These are phyloP conservation scores for Tinea semifulvella DNA, from an alignment of 2,888 invertebrate species.

Conservation along the genomic window DNA sequence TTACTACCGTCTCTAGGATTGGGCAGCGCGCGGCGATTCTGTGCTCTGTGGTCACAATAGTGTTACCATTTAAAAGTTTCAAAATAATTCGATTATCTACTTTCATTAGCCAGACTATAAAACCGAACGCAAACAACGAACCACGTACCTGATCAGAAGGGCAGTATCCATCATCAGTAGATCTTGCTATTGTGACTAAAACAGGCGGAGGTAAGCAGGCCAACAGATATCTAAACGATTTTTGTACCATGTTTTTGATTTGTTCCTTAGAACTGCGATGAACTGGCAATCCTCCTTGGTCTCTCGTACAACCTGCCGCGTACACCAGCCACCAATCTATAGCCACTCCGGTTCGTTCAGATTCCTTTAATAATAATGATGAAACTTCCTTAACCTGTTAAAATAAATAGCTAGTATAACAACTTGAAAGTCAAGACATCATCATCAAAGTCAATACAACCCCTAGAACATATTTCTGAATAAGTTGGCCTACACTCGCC, in stretches of 20 bases:
- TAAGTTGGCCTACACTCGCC: too few relatives aligned
- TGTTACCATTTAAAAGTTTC: too few relatives aligned
- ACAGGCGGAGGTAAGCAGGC: conserved; percentile 66
- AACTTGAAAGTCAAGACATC: background rate
- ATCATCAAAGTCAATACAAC: background rate
- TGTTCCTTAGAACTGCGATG: conserved; percentile 78
- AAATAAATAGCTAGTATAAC: conserved; percentile 1
- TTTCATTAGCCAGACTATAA: too few relatives aligned
- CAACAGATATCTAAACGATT: conserved; percentile 68
- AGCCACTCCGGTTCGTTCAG: conserved; percentile 66
- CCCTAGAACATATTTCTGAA: background rate
- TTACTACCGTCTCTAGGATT: too few relatives aligned
- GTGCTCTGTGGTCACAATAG: too few relatives aligned
- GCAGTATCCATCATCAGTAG: conserved; percentile 89
- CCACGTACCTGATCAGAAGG: conserved; percentile 72
- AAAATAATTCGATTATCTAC: too few relatives aligned
- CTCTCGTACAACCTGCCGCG: conserved; percentile 89
- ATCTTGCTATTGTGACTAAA: conserved; percentile 83
- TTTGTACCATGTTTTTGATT: conserved; percentile 68
- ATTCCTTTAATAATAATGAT: conserved; percentile 48
- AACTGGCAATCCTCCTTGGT: conserved; percentile 85
- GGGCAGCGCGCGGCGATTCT: too few relatives aligned
- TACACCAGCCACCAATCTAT: conserved; percentile 85
- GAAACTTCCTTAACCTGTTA: conserved; percentile 56
- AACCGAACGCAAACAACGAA: too few relatives aligned